These are phyloP conservation scores for Julus scanicus DNA, from an alignment of 2,888 invertebrate genomes.

Conservation along the genomic window DNA sequence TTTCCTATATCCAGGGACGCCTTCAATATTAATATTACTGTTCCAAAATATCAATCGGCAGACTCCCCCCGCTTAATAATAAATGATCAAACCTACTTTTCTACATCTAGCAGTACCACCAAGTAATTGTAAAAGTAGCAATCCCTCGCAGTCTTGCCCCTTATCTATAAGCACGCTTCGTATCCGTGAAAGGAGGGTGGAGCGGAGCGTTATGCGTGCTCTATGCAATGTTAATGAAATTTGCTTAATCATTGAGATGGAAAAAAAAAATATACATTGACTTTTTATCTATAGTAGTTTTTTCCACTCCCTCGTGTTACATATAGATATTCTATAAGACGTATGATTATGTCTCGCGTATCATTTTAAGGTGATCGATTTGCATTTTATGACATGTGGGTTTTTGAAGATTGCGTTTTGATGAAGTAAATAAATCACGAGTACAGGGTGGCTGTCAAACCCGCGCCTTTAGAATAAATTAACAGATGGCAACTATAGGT, in stretches of 20 bases:
- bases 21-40: not conserved
- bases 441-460: conserved; percentile 18
- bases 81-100: not conserved
- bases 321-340: conserved; percentile 4
- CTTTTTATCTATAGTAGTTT: not conserved
- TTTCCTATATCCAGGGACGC: not conserved
- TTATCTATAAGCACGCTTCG: conserved; percentile 11
- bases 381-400: conserved; percentile 39
- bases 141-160: not conserved
- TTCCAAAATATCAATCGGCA: not conserved
- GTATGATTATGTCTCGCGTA: conserved; percentile 30
- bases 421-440: conserved; percentile 8
- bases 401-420: conserved; percentile 30
- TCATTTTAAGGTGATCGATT: conserved; percentile 36
- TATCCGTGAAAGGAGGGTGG: conserved; percentile 25
- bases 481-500: not conserved
- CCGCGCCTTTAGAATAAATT: conserved; percentile 23
- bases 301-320: not conserved
- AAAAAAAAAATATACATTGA: not conserved
- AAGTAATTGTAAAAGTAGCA: conserved; percentile 19
- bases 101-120: not conserved
- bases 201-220: conserved; percentile 18
- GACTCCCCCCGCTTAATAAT: conserved; percentile 17
- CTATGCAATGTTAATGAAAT: conserved; percentile 36
- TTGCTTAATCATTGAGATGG: conserved; percentile 30